Conservation (phyloP, 1,140 invertebrate genomes). For the Hylyphantes graminicola region DNA sequence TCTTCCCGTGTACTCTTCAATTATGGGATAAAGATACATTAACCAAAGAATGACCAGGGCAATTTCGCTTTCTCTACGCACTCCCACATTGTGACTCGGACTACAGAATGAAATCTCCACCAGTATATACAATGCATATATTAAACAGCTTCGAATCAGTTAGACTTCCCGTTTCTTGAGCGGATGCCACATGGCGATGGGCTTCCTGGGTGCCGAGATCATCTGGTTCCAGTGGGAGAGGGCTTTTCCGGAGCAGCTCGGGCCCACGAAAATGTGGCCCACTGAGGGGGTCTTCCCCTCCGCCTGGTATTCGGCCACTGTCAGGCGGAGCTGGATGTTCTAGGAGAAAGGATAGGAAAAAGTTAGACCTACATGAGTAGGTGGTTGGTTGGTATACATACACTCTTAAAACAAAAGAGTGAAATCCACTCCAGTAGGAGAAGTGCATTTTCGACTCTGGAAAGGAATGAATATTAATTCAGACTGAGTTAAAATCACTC, state of each 20-base stretch:
- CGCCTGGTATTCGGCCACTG: constrained; percentile 92
- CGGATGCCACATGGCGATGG: constrained; percentile 99
- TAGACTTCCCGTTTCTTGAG: constrained; percentile 69
- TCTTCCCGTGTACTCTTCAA: too few species aligned
- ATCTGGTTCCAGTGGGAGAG: constrained; percentile 99
- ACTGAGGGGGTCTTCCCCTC: constrained; percentile 97
- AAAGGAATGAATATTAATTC: too few species aligned
- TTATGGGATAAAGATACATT: too few species aligned
- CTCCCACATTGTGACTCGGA: not conserved
- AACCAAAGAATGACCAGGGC: not conserved
- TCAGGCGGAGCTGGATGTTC: constrained; percentile 84
- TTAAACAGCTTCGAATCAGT: not conserved
- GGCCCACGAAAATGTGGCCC: constrained; percentile 95
- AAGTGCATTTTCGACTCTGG: too few species aligned
- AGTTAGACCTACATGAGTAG: too few species aligned
- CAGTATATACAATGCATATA: not conserved
- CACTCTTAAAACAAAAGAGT: too few species aligned
- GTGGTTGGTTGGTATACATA: too few species aligned
- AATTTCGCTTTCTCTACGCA: not conserved
- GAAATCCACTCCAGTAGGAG: too few species aligned
- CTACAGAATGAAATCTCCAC: not conserved
- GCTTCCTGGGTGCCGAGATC: constrained; percentile 95
- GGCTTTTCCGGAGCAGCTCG: constrained; percentile 96
- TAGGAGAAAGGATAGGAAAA: constrained; percentile 66
- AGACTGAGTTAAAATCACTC: too few species aligned